Evolutionary conservation across 2,113 vertebrate genomes (phyloP).

Genomic region (Catharus fuscescens): DNA sequence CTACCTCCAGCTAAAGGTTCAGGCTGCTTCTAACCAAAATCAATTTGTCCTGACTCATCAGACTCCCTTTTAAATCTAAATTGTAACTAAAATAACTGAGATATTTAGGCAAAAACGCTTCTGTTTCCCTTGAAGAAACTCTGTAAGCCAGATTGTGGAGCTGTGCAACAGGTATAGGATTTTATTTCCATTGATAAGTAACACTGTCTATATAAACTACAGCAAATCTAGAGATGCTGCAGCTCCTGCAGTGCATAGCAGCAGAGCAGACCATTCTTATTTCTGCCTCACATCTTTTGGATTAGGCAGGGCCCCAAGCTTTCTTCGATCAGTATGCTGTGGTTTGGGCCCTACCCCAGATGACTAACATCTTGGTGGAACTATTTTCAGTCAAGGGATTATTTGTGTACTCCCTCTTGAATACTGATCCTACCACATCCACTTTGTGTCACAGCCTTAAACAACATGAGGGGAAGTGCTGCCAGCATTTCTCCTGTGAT

Average conservation of each 20-base stretch:
- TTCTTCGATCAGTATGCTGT: constrained; percentile 38
- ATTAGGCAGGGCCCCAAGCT: constrained; percentile 43
- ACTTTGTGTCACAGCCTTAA: constrained; percentile 45
- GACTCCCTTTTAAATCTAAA: not conserved
- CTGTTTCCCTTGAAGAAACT: not conserved
- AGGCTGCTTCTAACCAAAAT: not conserved
- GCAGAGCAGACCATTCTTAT: not conserved
- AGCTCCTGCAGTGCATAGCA: not conserved
- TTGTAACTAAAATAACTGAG: not conserved
- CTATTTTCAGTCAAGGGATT: constrained; percentile 62
- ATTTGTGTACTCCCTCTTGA: constrained; percentile 38
- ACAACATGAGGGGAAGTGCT: constrained; percentile 13
- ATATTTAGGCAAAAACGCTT: not conserved
- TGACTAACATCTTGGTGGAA: constrained; percentile 56
- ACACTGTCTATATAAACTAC: not conserved
- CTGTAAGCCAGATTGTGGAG: not conserved
- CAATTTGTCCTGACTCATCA: not conserved
- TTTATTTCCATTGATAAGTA: not conserved
- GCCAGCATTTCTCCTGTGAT: constrained; percentile 21
- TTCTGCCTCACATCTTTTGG: constrained; percentile 5
- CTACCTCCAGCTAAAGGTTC: not conserved
- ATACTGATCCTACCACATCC: constrained; percentile 50
- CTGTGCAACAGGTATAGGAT: not conserved
- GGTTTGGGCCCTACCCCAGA: constrained; percentile 43
- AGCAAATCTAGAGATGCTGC: not conserved